phyloP scores from a whole-genome alignment of 2,797 vertebrate species.

The Helostoma temminkii region DNA sequence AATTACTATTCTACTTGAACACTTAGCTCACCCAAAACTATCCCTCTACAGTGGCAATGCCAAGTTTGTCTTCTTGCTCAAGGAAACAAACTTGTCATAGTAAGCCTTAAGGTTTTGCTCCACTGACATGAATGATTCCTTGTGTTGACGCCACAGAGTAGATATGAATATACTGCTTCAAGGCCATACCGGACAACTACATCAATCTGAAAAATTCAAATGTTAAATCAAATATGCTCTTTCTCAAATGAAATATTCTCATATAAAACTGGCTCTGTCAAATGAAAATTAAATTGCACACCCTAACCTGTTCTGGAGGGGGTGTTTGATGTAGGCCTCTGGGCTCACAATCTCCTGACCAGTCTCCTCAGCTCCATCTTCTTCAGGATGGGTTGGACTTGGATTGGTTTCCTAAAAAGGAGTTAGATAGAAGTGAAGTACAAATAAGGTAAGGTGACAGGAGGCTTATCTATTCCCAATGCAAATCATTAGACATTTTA shows the following conservation, averaged over 20 bases:
- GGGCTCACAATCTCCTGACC: constrained; percentile 93
- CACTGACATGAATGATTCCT: no score
- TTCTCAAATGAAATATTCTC: no score
- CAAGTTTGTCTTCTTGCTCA: no score
- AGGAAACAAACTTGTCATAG: no score
- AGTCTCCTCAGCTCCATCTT: constrained; percentile 85
- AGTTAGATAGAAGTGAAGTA: not conserved
- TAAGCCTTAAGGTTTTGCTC: no score
- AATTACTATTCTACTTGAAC: no score
- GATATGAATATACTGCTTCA: no score
- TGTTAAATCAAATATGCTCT: not conserved
- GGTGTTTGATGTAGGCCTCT: constrained; percentile 97
- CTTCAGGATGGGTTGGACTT: constrained; percentile 86
- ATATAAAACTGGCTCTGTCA: not conserved
- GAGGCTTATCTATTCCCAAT: not conserved
- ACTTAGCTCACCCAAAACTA: not conserved
- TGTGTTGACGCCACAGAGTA: no score
- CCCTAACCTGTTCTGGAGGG: constrained; percentile 94
- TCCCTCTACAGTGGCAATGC: not conserved
- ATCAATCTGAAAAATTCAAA: not conserved
- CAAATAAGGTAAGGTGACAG: not conserved
- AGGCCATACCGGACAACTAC: no score
- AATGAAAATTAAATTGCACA: not conserved
- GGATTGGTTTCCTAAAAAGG: constrained; percentile 88
- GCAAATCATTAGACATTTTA: not conserved